Base-by-base conservation (phyloP, 1,140 invertebrate genomes). In the Diorhabda sublineata region DNA sequence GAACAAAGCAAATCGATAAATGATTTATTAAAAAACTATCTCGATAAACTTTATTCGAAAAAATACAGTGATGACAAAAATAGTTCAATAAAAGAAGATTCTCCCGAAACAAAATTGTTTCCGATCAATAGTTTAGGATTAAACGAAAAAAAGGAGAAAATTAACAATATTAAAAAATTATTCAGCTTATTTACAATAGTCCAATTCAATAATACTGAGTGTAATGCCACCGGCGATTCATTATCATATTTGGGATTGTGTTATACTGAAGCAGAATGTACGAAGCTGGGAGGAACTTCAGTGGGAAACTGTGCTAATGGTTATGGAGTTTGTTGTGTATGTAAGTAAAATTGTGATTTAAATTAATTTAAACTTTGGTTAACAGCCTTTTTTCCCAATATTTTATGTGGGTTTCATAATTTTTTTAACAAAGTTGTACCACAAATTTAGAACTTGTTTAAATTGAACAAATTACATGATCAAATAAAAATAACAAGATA, bases 121-220 rank as follows among this genome's bases (percentile, higher is more conserved):
- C 65, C 72, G 42, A 58, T 65, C 45, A 60, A 71, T 7, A 65
- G 58, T 58, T 66, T 78, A 26, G 68, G 73, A 69, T 57, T 58
- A 6, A 65, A 78, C 6, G 77, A 75, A 63, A 78, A 79, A 65
- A 77, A 77, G 58, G 77, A 74, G 2, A 52, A 52, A 52, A 73
- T 73, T 42, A 61, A 61, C 3, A 75, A 78, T 56, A 73, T 73
- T 2, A 84, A 84, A 63, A 82, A 84, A 11, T 84, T 92, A 75
- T 82, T 91, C 56, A 89, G 87, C 75, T 79, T 93, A 1, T 91
- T 93, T 75, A 87, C 90, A 63, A 83, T 92, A n/a, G 85, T 92
- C 42, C 84, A 88, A 67, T 91, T 92, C 77, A 82, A 87, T 11
- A 90, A 92, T 75, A 85, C 83, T 2, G 77, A 83, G 45, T 92